A percentile compares a stretch with the other conserved stretches of the same genome.
These are phyloP conservation scores for Gallinago undulata DNA, from an alignment of 2,113 vertebrate species.

Conservation along the genomic window DNA sequence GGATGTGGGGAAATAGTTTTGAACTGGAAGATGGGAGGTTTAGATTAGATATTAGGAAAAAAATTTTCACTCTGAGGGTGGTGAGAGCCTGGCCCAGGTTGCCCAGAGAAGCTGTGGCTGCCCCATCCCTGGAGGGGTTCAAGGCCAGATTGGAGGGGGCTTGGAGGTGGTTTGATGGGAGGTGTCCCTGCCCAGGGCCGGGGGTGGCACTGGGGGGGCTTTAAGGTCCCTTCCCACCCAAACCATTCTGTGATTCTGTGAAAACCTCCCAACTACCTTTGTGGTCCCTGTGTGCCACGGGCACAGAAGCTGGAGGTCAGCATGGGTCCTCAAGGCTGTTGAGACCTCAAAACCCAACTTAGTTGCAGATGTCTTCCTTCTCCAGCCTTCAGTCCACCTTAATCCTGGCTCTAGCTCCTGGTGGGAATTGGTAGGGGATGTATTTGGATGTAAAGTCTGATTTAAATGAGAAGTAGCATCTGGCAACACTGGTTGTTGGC, in stretches of 20 bases:
- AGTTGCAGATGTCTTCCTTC: not conserved
- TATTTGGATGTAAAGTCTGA: not conserved
- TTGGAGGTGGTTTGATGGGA: not conserved
- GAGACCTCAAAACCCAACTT: not conserved
- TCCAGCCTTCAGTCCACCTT: not conserved
- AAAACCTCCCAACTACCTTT: not conserved
- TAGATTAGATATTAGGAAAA: not conserved
- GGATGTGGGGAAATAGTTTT: not conserved
- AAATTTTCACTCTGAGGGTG: not conserved
- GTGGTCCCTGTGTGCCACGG: not conserved
- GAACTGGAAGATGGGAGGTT: not conserved
- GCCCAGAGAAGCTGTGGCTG: not conserved
- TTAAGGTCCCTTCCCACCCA: not conserved
- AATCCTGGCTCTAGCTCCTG: not conserved
- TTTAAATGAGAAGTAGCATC: not conserved
- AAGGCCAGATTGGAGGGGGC: not conserved
- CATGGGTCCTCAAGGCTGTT: not conserved
- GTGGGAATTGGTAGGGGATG: not conserved
- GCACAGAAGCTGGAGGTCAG: not conserved
- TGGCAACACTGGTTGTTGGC: not conserved
- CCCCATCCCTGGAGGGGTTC: not conserved
- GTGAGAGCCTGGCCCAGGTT: not conserved
- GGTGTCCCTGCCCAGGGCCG: not conserved
- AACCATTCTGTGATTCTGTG: rapidly evolving
- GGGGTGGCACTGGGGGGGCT: rapidly evolving